These are phyloP conservation scores for Heteromyza rotundicornis DNA, from an alignment of 2,888 invertebrate species.

Conservation along the genomic window DNA sequence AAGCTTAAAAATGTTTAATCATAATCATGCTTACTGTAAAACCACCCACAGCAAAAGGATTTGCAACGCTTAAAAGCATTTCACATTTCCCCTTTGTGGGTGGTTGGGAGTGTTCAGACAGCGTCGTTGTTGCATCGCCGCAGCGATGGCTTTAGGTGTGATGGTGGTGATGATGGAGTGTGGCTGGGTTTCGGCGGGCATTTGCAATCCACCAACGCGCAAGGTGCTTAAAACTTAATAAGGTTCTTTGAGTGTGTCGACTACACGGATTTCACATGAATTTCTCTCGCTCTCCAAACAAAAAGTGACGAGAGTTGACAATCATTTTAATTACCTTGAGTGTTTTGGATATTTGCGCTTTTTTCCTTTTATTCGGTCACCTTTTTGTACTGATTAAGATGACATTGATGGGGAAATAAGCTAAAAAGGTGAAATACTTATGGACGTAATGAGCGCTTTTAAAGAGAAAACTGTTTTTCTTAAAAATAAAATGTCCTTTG, in stretches of 20 bases:
- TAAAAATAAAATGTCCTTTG: too few species aligned
- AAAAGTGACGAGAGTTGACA: background rate
- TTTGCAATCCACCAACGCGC: background rate
- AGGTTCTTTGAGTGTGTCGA: slow-evolving; percentile 1
- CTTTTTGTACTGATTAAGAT: background rate
- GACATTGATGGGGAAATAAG: too few species aligned
- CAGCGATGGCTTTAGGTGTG: background rate
- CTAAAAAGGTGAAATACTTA: too few species aligned
- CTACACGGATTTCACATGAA: background rate
- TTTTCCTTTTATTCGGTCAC: background rate
- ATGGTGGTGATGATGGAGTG: background rate
- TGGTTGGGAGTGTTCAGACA: background rate
- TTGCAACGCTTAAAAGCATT: background rate
- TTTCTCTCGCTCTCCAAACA: background rate
- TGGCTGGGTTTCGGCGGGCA: background rate
- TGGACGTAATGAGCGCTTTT: too few species aligned
- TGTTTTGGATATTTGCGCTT: background rate
- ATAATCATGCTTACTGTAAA: slow-evolving; percentile 6
- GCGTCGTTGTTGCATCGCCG: background rate
- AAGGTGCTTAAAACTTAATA: slow-evolving; percentile 4
- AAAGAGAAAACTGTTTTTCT: too few species aligned
- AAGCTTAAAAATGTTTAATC: slow-evolving; percentile 7
- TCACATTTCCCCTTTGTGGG: background rate
- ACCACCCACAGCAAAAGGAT: background rate
- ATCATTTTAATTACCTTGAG: background rate